Evolutionary conservation across 2,888 invertebrate species (phyloP).

Genomic region (Caradrina clavipalpis): DNA sequence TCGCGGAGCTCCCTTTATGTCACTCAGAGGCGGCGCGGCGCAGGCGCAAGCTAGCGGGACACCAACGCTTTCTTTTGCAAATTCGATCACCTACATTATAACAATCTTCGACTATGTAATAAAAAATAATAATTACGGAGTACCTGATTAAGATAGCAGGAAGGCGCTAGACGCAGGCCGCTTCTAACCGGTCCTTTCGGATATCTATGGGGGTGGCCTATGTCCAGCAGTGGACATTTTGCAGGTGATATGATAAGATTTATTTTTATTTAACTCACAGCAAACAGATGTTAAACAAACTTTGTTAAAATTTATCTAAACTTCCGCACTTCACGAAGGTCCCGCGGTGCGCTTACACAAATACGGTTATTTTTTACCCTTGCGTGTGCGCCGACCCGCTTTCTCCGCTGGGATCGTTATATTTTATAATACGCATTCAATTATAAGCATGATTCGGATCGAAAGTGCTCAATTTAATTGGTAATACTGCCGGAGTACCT

Average conservation of each 20-base stretch:
- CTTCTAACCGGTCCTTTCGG: too few species aligned
- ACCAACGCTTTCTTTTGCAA: slow-evolving; percentile 24
- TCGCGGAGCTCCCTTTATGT: slow-evolving; percentile 55
- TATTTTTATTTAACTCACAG: too few species aligned
- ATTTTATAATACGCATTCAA: slow-evolving; percentile 52
- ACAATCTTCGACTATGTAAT: background rate
- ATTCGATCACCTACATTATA: background rate
- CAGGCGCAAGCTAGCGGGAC: slow-evolving; percentile 19
- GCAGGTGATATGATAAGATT: too few species aligned
- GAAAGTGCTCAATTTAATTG: slow-evolving; percentile 42
- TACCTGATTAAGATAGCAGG: too few species aligned
- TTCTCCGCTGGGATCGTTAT: slow-evolving; percentile 56
- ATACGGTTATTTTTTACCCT: slow-evolving; percentile 63
- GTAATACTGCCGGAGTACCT: background rate
- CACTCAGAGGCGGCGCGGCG: slow-evolving; percentile 35
- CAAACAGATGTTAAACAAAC: background rate
- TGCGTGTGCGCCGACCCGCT: slow-evolving; percentile 55
- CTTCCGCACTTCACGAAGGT: slow-evolving; percentile 37
- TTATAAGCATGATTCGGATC: slow-evolving; percentile 36
- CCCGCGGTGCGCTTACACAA: slow-evolving; percentile 43
- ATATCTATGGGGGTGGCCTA: too few species aligned
- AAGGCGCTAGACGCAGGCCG: too few species aligned
- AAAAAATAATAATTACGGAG: too few species aligned
- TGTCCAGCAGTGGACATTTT: too few species aligned
- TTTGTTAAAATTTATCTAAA: slow-evolving; percentile 22